Evolutionary conservation across 1,140 invertebrate species (phyloP).

Genomic region (Paraescarpia echinospica): DNA sequence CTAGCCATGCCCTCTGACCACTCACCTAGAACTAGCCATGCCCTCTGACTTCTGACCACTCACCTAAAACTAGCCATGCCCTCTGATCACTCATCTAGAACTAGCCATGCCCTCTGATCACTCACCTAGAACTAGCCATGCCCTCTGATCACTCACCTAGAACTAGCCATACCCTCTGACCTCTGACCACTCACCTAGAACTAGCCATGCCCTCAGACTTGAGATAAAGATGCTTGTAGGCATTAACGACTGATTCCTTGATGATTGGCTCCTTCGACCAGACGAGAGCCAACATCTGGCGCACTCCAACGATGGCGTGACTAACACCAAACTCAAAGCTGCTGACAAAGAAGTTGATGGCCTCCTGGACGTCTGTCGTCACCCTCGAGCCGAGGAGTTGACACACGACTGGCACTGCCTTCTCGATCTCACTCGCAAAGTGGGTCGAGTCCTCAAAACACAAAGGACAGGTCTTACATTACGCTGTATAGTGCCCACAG

Average conservation of each 20-base stretch:
- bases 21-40: too few relatives aligned
- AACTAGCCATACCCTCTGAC: constrained; percentile 39
- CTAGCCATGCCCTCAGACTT: constrained; percentile 42
- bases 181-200: constrained; percentile 16
- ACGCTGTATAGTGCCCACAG: too few relatives aligned
- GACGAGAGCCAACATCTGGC: constrained; percentile 74
- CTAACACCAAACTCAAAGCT: constrained; percentile 74
- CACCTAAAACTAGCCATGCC: constrained; percentile 34
- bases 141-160: constrained; percentile 24
- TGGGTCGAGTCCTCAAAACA: constrained; percentile 65
- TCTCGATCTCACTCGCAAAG: constrained; percentile 71
- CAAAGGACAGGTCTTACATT: background rate
- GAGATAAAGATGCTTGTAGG: constrained; percentile 70
- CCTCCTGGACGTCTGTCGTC: constrained; percentile 77
- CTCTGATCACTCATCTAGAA: constrained; percentile 28
- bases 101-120: too few relatives aligned
- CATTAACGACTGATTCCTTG: constrained; percentile 66
- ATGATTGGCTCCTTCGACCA: constrained; percentile 70
- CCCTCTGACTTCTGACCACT: too few relatives aligned
- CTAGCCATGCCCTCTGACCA: constrained; percentile 40
- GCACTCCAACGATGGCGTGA: constrained; percentile 67
- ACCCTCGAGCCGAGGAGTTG: constrained; percentile 74
- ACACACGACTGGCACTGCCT: constrained; percentile 71
- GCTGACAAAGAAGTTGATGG: constrained; percentile 80
- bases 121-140: constrained; percentile 32